A percentile compares a stretch with the other conserved stretches of the same genome.
phyloP scores from a whole-genome alignment of 1,140 invertebrate species.

The Subanguina moxae region DNA sequence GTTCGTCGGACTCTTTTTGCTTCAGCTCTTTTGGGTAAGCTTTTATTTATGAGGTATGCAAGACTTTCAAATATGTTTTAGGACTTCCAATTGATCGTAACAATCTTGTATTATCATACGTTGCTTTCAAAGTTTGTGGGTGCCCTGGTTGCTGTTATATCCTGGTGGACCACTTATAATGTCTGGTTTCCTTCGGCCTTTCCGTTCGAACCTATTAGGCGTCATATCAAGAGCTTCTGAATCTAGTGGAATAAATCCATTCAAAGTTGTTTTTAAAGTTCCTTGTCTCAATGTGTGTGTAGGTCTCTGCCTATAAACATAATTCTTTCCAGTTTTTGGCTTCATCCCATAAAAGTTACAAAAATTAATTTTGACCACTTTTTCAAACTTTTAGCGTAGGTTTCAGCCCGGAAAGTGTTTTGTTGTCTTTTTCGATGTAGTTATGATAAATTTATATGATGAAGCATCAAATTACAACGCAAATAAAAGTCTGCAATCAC shows the following conservation, averaged over 20 bases:
- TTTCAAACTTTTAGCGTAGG: too few relatives aligned
- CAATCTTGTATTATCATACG: slow-evolving; percentile 16
- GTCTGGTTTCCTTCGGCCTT: slow-evolving; percentile 20
- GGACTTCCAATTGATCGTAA: slow-evolving; percentile 21
- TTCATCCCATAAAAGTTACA: too few relatives aligned
- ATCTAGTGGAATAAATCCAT: background rate
- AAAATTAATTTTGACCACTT: too few relatives aligned
- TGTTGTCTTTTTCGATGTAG: too few relatives aligned
- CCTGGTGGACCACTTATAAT: slow-evolving; percentile 20
- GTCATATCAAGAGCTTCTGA: slow-evolving; percentile 16
- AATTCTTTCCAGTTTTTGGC: too few relatives aligned
- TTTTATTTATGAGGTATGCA: background rate
- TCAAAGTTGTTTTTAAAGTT: background rate
- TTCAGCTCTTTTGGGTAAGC: slow-evolving; percentile 46
- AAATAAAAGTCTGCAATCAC: too few relatives aligned
- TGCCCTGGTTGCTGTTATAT: slow-evolving; percentile 14
- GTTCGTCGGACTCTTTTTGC: slow-evolving; percentile 62
- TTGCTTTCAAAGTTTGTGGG: slow-evolving; percentile 22
- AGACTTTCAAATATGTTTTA: slow-evolving; percentile 2
- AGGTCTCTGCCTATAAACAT: too few relatives aligned
- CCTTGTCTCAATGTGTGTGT: background rate
- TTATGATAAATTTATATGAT: too few relatives aligned
- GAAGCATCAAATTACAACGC: too few relatives aligned
- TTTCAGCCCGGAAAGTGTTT: too few relatives aligned
- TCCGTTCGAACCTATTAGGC: slow-evolving; percentile 18